A percentile compares a stretch with the other conserved stretches of the same genome.
phyloP scores from a whole-genome alignment of 2,113 vertebrate genomes.

The Burhinus bistriatus region DNA sequence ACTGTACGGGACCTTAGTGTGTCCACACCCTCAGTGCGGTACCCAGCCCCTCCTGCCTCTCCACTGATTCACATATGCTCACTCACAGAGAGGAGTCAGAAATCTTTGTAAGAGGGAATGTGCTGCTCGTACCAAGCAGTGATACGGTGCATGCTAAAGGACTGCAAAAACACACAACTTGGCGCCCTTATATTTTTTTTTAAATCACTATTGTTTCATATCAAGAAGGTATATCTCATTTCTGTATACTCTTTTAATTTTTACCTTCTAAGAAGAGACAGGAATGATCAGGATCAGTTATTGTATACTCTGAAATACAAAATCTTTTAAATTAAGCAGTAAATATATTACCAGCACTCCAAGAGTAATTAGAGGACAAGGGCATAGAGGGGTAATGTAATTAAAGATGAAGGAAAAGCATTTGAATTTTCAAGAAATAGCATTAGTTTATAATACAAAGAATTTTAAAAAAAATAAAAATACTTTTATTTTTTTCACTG shows the following conservation, averaged over 20 bases:
- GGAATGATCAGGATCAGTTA: neutral
- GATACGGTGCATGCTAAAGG: neutral
- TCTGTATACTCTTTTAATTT: neutral
- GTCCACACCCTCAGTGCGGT: too few species aligned
- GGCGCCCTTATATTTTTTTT: neutral
- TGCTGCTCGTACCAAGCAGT: neutral
- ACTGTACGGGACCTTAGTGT: fast-evolving
- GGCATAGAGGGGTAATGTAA: neutral
- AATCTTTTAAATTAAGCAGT: neutral
- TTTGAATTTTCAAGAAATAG: neutral
- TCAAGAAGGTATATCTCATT: neutral
- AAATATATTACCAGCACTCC: neutral
- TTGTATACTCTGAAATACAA: neutral
- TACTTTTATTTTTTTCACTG: neutral
- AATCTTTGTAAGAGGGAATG: neutral
- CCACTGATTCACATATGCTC: neutral
- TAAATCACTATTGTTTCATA: neutral
- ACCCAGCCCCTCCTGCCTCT: neutral
- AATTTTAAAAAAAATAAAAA: neutral
- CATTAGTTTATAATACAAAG: neutral
- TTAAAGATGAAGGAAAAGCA: neutral
- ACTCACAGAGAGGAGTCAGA: neutral
- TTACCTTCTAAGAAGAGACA: neutral
- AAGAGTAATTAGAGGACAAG: neutral
- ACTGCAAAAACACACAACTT: neutral